Evolutionary conservation across 1,140 invertebrate species (phyloP).

Genomic region (Coptotermes formosanus): DNA sequence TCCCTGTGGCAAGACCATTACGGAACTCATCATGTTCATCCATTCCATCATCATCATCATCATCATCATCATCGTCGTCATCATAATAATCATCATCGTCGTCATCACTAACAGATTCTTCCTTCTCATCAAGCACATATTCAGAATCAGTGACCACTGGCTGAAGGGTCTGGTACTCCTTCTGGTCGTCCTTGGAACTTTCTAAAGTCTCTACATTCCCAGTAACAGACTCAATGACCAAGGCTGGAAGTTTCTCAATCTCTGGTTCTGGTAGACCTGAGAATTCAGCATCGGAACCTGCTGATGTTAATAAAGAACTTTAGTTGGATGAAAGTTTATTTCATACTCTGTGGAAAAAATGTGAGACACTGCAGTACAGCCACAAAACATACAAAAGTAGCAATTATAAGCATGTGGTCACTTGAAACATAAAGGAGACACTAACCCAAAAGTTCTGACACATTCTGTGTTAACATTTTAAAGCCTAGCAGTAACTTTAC

Average conservation of each 20-base stretch:
- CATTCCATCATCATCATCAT: not conserved
- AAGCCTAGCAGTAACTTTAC: no score
- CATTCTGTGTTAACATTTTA: no score
- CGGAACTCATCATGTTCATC: not conserved
- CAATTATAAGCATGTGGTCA: no score
- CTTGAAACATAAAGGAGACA: no score
- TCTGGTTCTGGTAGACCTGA: not conserved
- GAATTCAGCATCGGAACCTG: no score
- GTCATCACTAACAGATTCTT: no score
- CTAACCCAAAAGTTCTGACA: no score
- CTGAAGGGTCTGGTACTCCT: conserved; percentile 1
- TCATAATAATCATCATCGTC: not conserved
- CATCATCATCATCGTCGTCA: not conserved
- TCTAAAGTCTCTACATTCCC: conserved; percentile 45
- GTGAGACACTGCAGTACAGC: no score
- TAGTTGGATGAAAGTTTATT: no score
- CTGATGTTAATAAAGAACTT: no score
- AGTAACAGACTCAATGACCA: not conserved
- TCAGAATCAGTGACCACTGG: not conserved
- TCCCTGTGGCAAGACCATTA: not conserved
- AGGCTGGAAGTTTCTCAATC: not conserved
- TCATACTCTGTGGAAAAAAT: no score
- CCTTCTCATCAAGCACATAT: not conserved
- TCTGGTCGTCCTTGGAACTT: conserved; percentile 57
- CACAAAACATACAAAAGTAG: no score